Conservation (phyloP, 2,113 vertebrate species). For the Gila orcuttii region DNA sequence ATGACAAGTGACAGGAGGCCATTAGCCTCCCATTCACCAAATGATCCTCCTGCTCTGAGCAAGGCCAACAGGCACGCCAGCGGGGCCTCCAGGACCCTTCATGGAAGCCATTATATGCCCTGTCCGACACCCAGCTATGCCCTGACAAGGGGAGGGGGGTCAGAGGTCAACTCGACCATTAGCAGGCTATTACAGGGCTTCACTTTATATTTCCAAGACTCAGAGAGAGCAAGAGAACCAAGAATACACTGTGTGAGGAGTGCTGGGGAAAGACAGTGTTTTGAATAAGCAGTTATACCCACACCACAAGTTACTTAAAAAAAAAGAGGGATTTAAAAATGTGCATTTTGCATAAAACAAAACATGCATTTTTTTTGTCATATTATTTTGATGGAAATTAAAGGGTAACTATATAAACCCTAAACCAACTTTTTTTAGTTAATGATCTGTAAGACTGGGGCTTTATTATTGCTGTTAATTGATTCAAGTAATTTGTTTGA, state of each 20-base stretch:
- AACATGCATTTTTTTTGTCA: too few species aligned
- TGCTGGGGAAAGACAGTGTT: not conserved
- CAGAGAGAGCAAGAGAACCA: not conserved
- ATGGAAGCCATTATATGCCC: slow-evolving; percentile 75
- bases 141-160: slow-evolving; percentile 63
- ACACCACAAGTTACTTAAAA: not conserved
- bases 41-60: slow-evolving; percentile 75
- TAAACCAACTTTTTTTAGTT: too few species aligned
- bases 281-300: too few species aligned
- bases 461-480: too few species aligned
- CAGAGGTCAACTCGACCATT: slow-evolving; percentile 72
- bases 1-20: slow-evolving; percentile 76
- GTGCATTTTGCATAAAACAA: not conserved
- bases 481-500: too few species aligned
- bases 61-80: slow-evolving; percentile 71
- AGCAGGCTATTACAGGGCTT: slow-evolving; percentile 66
- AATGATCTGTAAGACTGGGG: too few species aligned
- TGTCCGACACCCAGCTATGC: slow-evolving; percentile 51
- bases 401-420: too few species aligned
- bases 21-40: slow-evolving; percentile 71
- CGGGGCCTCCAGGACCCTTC: slow-evolving; percentile 69
- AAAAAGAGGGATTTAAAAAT: not conserved
- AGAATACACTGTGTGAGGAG: not conserved
- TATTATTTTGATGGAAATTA: too few species aligned
- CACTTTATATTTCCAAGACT: slow-evolving; percentile 62